Percentiles rank a stretch among this genome's conserved stretches.
These are phyloP conservation scores for Micromys minutus DNA, from an alignment of 2,113 vertebrate species.

Conservation along the genomic window DNA sequence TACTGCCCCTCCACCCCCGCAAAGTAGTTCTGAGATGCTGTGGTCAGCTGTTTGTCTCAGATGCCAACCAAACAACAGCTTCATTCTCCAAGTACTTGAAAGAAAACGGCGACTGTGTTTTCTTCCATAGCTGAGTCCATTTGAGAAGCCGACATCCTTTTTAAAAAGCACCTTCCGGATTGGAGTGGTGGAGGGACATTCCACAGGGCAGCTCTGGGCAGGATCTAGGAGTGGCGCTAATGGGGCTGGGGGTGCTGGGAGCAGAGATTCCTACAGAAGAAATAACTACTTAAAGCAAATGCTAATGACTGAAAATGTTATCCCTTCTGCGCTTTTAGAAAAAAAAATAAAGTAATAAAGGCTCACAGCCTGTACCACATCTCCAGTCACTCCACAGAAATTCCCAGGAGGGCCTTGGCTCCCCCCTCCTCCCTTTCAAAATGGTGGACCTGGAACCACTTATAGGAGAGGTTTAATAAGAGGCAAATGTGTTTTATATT, in stretches of 20 bases:
- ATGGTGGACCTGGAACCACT: constrained; percentile 90
- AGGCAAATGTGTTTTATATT: constrained; percentile 91
- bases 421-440: constrained; percentile 86
- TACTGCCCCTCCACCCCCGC: neutral
- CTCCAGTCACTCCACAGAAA: constrained; percentile 86
- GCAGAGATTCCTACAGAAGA: constrained; percentile 77
- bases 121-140: constrained; percentile 46
- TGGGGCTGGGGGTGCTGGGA: constrained; percentile 72
- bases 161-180: constrained; percentile 72
- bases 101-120: constrained; percentile 67
- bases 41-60: constrained; percentile 50
- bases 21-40: constrained; percentile 50
- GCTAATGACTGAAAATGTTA: constrained; percentile 88
- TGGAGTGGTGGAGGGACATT: constrained; percentile 47
- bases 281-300: constrained; percentile 86
- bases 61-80: constrained; percentile 60
- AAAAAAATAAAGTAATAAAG: constrained; percentile 84
- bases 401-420: constrained; percentile 82
- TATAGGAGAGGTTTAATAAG: constrained; percentile 88
- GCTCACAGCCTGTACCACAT: constrained; percentile 88
- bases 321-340: constrained; percentile 88
- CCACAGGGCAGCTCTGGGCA: constrained; percentile 52
- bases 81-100: constrained; percentile 56
- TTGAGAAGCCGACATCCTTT: constrained; percentile 61
- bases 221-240: constrained; percentile 46